Conservation (phyloP, 2,113 vertebrate species). For the Silurus asotus region DNA sequence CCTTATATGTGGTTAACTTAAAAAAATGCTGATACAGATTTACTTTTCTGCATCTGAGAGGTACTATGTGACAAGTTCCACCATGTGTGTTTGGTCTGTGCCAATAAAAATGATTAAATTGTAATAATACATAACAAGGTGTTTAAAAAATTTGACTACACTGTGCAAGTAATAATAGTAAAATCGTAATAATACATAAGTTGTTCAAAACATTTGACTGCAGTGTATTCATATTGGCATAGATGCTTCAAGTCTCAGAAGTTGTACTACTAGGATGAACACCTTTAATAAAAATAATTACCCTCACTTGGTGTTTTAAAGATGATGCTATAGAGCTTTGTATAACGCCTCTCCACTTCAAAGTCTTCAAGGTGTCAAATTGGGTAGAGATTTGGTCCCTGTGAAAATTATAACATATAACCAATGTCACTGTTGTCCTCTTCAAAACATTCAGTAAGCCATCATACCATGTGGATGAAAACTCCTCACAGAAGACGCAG, state of each 20-base stretch:
- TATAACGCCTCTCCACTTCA: neutral
- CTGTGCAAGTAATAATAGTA: too few relatives aligned
- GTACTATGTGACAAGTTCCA: neutral
- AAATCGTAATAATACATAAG: too few relatives aligned
- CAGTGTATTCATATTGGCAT: neutral
- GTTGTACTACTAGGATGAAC: neutral
- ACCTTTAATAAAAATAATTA: neutral
- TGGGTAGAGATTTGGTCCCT: neutral
- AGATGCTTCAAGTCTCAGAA: neutral
- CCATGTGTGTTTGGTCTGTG: neutral
- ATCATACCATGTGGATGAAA: neutral
- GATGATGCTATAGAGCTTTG: neutral
- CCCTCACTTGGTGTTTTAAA: neutral
- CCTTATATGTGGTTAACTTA: neutral
- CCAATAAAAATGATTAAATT: neutral
- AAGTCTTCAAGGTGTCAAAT: neutral
- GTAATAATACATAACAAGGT: neutral
- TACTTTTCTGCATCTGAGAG: neutral
- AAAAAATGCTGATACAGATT: neutral
- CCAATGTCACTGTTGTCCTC: neutral
- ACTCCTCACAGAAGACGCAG: too few relatives aligned
- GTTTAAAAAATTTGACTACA: neutral
- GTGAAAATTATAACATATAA: neutral
- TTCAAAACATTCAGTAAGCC: neutral
- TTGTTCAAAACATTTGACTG: neutral